These are phyloP conservation scores for Smutsia temminckii DNA, from an alignment of 2,797 vertebrate species.

Conservation along the genomic window DNA sequence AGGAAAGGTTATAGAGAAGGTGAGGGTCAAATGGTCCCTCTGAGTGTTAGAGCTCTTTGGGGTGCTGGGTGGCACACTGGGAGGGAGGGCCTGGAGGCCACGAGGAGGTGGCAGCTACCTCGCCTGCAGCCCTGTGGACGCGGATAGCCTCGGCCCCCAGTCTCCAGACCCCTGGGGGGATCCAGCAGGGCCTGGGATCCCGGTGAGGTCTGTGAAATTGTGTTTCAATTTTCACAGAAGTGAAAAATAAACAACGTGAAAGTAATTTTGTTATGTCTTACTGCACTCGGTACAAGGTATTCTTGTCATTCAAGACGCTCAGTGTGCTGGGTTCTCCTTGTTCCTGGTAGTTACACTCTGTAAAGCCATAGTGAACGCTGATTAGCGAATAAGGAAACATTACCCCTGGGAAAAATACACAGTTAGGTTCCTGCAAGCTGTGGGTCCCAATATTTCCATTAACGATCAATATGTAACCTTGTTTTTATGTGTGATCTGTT, in stretches of 20 bases:
- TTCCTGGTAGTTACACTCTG: rapidly evolving
- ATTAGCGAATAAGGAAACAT: background rate
- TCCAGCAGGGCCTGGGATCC: too few relatives aligned
- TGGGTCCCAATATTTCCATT: too few relatives aligned
- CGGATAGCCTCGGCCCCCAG: too few relatives aligned
- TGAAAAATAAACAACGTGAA: background rate
- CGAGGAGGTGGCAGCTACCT: background rate
- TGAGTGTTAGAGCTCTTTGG: background rate
- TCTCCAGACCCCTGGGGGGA: background rate
- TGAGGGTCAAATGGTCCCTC: background rate
- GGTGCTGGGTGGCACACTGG: too few relatives aligned
- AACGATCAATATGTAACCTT: background rate
- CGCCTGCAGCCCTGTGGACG: too few relatives aligned
- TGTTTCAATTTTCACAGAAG: background rate
- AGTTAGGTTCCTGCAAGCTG: background rate
- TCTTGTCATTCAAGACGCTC: background rate
- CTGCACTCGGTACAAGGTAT: background rate
- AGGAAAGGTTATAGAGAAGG: background rate
- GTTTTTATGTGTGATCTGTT: background rate
- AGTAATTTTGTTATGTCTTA: background rate
- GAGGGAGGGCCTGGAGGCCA: too few relatives aligned
- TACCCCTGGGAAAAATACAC: too few relatives aligned
- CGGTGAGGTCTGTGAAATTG: background rate
- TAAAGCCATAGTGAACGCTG: rapidly evolving
- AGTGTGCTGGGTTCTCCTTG: rapidly evolving